Conservation (phyloP, 1,140 invertebrate species). For the Drosophila obscura region DNA sequence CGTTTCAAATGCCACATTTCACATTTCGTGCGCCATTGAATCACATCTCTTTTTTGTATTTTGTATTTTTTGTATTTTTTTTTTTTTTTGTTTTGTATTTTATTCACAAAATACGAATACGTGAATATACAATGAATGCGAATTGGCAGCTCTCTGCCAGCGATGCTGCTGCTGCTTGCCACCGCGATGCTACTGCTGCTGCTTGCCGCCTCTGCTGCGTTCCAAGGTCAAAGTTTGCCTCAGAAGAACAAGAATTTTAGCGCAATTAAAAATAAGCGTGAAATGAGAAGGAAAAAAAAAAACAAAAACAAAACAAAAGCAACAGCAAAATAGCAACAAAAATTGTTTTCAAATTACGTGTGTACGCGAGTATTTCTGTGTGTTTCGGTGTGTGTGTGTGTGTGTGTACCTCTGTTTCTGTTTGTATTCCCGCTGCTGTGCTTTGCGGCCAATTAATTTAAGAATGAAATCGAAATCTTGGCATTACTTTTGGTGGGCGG, state of each 20-base stretch:
- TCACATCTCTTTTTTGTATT: slow-evolving; percentile 39
- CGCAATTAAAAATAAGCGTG: slow-evolving; percentile 57
- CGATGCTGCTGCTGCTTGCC: slow-evolving; percentile 18
- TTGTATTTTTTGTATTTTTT: slow-evolving; percentile 38
- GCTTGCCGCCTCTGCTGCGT: slow-evolving; percentile 20
- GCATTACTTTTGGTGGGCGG: slow-evolving; percentile 39
- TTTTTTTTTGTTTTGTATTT: background rate
- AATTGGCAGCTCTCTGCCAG: slow-evolving; percentile 50
- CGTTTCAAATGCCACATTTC: slow-evolving; percentile 75
- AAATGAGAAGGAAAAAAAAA: slow-evolving; percentile 25
- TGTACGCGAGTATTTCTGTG: background rate
- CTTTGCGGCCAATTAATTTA: slow-evolving; percentile 67
- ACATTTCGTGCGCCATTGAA: slow-evolving; percentile 65
- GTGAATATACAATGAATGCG: background rate
- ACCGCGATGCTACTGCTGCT: slow-evolving; percentile 12
- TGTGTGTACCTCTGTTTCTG: slow-evolving; percentile 17
- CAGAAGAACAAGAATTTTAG: slow-evolving; percentile 53
- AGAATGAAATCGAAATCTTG: slow-evolving; percentile 78
- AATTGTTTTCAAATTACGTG: slow-evolving; percentile 68
- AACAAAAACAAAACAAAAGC: slow-evolving; percentile 20
- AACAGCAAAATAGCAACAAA: slow-evolving; percentile 38
- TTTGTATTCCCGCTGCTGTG: slow-evolving; percentile 49
- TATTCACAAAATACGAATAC: slow-evolving; percentile 4
- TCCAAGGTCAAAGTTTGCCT: slow-evolving; percentile 75
- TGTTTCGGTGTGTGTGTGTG: slow-evolving; percentile 8